A percentile compares a stretch with the other conserved stretches of the same genome.
Conservation (phyloP, 1,140 invertebrate species). For the Ridgeia piscesae region DNA sequence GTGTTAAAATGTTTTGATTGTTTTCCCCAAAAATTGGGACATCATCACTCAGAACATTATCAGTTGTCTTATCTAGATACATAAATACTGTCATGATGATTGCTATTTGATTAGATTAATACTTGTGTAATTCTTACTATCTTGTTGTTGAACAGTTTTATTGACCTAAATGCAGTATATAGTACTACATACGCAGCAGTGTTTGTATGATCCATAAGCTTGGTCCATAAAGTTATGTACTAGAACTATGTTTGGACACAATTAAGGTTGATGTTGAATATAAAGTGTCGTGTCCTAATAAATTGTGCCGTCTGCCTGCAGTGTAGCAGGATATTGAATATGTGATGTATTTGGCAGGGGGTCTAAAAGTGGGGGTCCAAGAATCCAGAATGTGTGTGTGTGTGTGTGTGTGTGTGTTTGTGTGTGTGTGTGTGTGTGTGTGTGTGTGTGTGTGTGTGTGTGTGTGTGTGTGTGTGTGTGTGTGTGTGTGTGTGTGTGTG, state of each 20-base stretch:
- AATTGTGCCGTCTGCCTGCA: not conserved
- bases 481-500: too few relatives aligned
- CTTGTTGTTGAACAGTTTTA: not conserved
- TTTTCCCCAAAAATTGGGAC: not conserved
- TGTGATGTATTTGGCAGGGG: too few relatives aligned
- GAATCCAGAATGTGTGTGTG: too few relatives aligned
- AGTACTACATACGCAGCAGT: not conserved
- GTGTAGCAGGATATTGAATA: not conserved
- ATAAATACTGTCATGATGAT: not conserved
- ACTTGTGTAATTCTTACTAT: not conserved
- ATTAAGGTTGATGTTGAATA: not conserved
- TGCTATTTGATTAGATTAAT: not conserved
- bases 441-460: too few relatives aligned
- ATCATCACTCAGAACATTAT: not conserved
- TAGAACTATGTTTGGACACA: not conserved
- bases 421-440: too few relatives aligned
- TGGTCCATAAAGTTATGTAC: not conserved
- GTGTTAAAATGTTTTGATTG: not conserved
- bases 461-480: too few relatives aligned
- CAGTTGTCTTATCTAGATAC: not conserved
- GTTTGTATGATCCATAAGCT: not conserved
- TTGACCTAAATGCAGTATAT: not conserved
- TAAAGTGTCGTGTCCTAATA: not conserved
- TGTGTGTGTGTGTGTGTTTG: too few relatives aligned
- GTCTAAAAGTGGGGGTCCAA: too few relatives aligned